Evolutionary conservation across 2,888 invertebrate genomes (phyloP), one percentile per base, ranked within the genome.

Genomic region (Anticlea derivata): DNA sequence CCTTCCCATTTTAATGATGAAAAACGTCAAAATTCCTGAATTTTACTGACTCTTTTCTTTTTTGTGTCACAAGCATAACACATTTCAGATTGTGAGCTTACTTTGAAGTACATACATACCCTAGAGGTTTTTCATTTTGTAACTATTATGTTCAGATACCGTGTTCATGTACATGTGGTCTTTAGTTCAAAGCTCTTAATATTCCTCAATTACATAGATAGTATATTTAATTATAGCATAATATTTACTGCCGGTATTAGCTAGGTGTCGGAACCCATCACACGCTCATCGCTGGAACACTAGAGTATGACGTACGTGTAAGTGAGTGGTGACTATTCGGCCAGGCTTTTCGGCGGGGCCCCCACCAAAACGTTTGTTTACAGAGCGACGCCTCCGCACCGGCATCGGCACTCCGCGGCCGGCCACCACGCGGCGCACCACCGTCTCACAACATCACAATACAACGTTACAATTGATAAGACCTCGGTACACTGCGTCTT

Each of bases 311-410:
- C 86, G 89, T 85, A 84, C 86, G 87, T 85, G 89, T 85, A 84
- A 86, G 87, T 85, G 82, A 86, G 75, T 80, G 86, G 81, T 63
- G 70, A 68, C 63, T 66, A 77, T 81, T 79, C 79, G 78, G 76
- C 71, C 75, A 86, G 85, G 87, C 86, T 87, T 87, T 87, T 86
- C 79, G 85, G 82, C 77, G 83, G 80, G 86, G 85, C 89, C 89
- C 89, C 89, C 89, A 84, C 89, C 88, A 82, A 77, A 68, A 65
- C 80, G 77, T 75, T 87, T 88, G 88, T 89, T 88, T 87, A 89
- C 89, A 83, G 83, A 80, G 72, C 75, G 77, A 70, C 80, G 80
- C 74, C 78, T 74, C 75, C 70, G 70, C 81, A 78, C 83, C 86
- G 87, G 69, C 81, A 77, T 82, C 85, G 87, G 81, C 89, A 87